phyloP scores from a whole-genome alignment of 2,113 vertebrate genomes.

The Phylloscopus trochiloides region DNA sequence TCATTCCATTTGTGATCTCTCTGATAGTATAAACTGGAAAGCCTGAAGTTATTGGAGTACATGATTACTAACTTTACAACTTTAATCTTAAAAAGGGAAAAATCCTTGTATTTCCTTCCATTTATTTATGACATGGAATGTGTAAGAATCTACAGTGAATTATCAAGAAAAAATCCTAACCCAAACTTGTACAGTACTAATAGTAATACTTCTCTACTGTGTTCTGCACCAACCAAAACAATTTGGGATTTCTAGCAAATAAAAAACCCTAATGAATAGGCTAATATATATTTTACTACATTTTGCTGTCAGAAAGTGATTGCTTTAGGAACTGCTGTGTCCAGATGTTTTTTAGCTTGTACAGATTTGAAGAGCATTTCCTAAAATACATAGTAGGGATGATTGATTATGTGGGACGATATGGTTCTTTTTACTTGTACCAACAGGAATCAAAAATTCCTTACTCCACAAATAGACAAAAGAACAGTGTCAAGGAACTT shows the following conservation, averaged over 20 bases:
- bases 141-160: not conserved
- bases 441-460: not conserved
- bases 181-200: not conserved
- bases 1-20: not conserved
- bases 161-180: accelerated
- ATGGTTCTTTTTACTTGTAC: not conserved
- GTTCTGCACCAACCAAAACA: not conserved
- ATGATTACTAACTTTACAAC: not conserved
- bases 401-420: not conserved
- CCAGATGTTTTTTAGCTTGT: not conserved
- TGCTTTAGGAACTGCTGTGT: not conserved
- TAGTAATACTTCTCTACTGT: not conserved
- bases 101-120: not conserved
- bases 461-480: not conserved
- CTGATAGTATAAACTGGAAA: not conserved
- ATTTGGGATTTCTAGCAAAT: not conserved
- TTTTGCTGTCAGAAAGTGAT: not conserved
- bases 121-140: not conserved
- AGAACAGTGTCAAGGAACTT: not conserved
- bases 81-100: not conserved
- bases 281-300: not conserved
- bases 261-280: not conserved
- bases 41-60: not conserved
- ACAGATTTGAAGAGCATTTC: not conserved
- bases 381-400: not conserved